A percentile compares a stretch with the other conserved stretches of the same genome.
phyloP scores from a whole-genome alignment of 2,113 vertebrate genomes.

The Cranoglanis bouderius region DNA sequence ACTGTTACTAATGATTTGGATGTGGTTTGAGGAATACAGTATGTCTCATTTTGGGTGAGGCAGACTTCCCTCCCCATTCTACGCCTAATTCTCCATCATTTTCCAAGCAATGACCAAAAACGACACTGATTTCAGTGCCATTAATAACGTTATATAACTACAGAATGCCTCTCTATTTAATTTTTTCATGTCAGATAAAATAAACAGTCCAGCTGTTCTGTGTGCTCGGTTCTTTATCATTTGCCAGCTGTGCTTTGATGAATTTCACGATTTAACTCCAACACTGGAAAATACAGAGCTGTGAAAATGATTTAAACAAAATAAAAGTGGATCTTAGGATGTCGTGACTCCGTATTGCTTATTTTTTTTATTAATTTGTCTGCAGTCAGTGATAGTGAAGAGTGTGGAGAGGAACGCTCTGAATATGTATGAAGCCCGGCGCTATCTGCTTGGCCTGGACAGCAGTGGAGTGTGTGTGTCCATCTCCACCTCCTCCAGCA shows the following conservation, averaged over 20 bases:
- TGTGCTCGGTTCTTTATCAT: background rate
- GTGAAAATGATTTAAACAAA: background rate
- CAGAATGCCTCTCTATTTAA: background rate
- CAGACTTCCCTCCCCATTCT: no score
- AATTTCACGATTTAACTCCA: background rate
- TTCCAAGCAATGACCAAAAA: background rate
- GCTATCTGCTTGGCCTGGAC: constrained; percentile 94
- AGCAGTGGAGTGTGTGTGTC: constrained; percentile 82
- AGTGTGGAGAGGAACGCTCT: constrained; percentile 98
- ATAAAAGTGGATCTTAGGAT: no score
- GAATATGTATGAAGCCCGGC: constrained; percentile 98
- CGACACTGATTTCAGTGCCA: background rate
- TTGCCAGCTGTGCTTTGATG: background rate
- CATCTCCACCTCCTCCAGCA: constrained; percentile 53
- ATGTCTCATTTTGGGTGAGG: background rate
- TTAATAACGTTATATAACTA: background rate
- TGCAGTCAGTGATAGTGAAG: constrained; percentile 97
- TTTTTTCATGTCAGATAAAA: background rate
- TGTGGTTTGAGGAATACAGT: background rate
- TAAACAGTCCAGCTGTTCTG: background rate
- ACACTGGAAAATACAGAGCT: background rate
- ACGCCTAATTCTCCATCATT: background rate
- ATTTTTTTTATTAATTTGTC: background rate
- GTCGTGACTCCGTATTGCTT: background rate
- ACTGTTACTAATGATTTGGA: background rate